Evolutionary conservation across 2,113 vertebrate genomes (phyloP).

Genomic region (Gavialis gangeticus): DNA sequence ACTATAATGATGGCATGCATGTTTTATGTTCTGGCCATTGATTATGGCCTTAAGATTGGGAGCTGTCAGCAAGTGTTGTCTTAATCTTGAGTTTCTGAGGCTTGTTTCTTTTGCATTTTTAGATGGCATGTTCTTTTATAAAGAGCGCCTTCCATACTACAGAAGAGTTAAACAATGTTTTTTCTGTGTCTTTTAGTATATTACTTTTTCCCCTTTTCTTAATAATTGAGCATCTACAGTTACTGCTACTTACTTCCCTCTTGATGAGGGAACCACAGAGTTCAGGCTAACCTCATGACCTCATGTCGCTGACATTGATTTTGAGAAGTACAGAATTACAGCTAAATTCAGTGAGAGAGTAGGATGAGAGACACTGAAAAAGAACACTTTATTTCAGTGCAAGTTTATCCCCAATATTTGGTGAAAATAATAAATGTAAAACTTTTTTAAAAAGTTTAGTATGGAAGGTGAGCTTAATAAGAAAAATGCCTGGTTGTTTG

Average conservation of each 20-base stretch:
- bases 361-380: background rate
- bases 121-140: slow-evolving; percentile 66
- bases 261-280: background rate
- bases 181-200: background rate
- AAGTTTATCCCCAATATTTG: background rate
- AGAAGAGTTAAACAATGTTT: background rate
- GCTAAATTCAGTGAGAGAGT: background rate
- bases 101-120: slow-evolving; percentile 80
- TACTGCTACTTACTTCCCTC: background rate
- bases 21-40: slow-evolving; percentile 39
- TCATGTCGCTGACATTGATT: background rate
- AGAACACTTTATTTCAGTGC: background rate
- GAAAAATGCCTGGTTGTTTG: slow-evolving; percentile 24
- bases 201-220: background rate
- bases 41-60: slow-evolving; percentile 19
- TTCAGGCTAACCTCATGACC: background rate
- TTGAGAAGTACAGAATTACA: background rate
- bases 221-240: background rate
- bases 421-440: background rate
- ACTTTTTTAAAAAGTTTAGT: slow-evolving; percentile 39
- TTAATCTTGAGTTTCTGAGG: slow-evolving; percentile 48
- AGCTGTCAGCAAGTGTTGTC: slow-evolving; percentile 15
- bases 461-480: slow-evolving; percentile 78
- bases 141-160: slow-evolving; percentile 80
- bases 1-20: background rate